These are phyloP conservation scores for Sicus ferrugineus DNA, from an alignment of 2,888 invertebrate genomes.

Conservation along the genomic window DNA sequence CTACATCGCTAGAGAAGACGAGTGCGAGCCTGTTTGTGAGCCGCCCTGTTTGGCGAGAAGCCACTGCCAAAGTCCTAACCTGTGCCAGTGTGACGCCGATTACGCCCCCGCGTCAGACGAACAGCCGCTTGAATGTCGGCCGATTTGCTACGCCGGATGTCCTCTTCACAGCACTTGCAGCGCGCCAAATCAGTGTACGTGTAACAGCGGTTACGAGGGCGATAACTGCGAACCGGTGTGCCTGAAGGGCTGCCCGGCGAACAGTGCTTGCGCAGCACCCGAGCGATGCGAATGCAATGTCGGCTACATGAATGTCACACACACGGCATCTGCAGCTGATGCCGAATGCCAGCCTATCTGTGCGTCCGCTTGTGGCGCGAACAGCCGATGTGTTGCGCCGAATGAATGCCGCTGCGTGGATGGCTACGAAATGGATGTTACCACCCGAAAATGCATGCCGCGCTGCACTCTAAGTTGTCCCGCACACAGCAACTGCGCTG, in stretches of 20 bases:
- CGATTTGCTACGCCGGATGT: slow-evolving; percentile 30
- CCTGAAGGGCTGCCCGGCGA: slow-evolving; percentile 45
- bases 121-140: neutral
- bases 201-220: slow-evolving; percentile 28
- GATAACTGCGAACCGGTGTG: slow-evolving; percentile 39
- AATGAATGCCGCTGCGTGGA: slow-evolving; percentile 45
- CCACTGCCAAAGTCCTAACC: slow-evolving; percentile 54
- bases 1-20: too few species aligned
- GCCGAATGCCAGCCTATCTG: neutral
- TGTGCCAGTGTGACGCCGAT: slow-evolving; percentile 45
- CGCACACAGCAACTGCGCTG: slow-evolving; percentile 26
- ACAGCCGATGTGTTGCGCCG: slow-evolving; percentile 53
- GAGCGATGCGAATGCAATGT: slow-evolving; percentile 46
- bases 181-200: slow-evolving; percentile 28
- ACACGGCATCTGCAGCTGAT: slow-evolving; percentile 31
- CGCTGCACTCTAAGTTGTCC: slow-evolving; percentile 28
- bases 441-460: slow-evolving; percentile 8
- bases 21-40: neutral
- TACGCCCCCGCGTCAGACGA: slow-evolving; percentile 36
- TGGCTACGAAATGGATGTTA: slow-evolving; percentile 35
- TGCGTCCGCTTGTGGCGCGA: neutral
- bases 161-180: slow-evolving; percentile 28
- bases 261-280: slow-evolving; percentile 47
- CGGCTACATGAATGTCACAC: slow-evolving; percentile 43
- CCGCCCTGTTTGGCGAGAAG: neutral